Evolutionary conservation across 1,140 invertebrate species (phyloP), one percentile per base, ranked within the genome.

Genomic region (Alviniconcha marisindica): DNA sequence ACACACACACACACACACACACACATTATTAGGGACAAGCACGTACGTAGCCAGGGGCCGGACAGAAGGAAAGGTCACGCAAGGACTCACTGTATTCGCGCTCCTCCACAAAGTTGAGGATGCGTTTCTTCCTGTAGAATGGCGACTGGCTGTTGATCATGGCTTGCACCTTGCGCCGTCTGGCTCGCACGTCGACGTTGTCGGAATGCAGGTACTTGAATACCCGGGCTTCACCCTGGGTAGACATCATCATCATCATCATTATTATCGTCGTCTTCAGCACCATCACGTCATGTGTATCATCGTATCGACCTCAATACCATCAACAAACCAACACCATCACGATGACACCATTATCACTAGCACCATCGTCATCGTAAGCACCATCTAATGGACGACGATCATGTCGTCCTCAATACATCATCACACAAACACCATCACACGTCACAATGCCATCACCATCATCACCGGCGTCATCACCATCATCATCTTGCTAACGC

Each of bases 161-260:
- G 66, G 87, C 87, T 77, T 91, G 90, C 31, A 91, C 85, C 60
- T 91, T 88, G 69, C 90, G 88, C 14, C 91, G 78, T 56, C 91
- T 85, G 5, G 86, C 87, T 48, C 86, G 84, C 18, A 91, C 85
- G 77, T 91, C 88, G 12, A 91, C 86, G 21, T 85, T 86, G n/a
- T 86, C 87, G 0, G 89, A 88, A 77, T 88, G 77, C 28, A 92
- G 84, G 81, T 89, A 86, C 54, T 90, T 91, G 15, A 92, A 78
- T 7, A 92, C 89, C 14, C 90, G 81, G 2, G 91, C 91, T 69
- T 92, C 91, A 21, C 91, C 91, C 91, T 92, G 87, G 3, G 86
- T 60, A 71, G 40, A 24, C 5, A 28, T 66, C 42, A 24, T 40
- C 66, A 74, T 74, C 24, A 18, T 24, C 18, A n/a, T n/a, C 48